Conservation (phyloP, 2,113 vertebrate species). For the Gorsachius goisagi region DNA sequence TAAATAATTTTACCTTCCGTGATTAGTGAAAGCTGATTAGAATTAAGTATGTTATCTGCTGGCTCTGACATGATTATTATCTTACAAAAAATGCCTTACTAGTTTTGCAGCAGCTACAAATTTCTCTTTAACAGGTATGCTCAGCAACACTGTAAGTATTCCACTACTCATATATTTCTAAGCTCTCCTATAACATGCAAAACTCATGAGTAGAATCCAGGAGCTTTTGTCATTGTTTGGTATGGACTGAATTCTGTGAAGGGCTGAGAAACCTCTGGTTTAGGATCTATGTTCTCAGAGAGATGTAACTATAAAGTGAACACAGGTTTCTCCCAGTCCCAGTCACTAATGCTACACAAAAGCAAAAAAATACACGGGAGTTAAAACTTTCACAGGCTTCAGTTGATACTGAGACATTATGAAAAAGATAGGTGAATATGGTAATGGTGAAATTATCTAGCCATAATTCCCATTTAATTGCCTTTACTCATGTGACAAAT, state of each 20-base stretch:
- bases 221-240: background rate
- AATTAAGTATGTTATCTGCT: slow-evolving; percentile 67
- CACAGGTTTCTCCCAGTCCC: background rate
- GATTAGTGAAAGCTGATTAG: slow-evolving; percentile 74
- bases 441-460: background rate
- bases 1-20: slow-evolving; percentile 70
- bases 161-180: background rate
- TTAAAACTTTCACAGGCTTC: background rate
- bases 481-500: background rate
- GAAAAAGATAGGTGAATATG: background rate
- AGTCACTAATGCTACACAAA: background rate
- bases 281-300: background rate
- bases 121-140: background rate
- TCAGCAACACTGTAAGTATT: background rate
- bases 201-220: background rate
- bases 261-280: background rate
- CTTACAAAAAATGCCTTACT: slow-evolving; percentile 44
- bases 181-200: background rate
- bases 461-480: background rate
- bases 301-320: background rate
- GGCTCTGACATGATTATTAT: slow-evolving; percentile 53
- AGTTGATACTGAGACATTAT: background rate
- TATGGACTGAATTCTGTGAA: background rate
- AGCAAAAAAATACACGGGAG: background rate
- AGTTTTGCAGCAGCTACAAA: slow-evolving; percentile 38